Percentiles rank a stretch among this genome's conserved stretches.
Evolutionary conservation across 1,140 invertebrate genomes (phyloP).

Genomic region (Drosophila pandora): DNA sequence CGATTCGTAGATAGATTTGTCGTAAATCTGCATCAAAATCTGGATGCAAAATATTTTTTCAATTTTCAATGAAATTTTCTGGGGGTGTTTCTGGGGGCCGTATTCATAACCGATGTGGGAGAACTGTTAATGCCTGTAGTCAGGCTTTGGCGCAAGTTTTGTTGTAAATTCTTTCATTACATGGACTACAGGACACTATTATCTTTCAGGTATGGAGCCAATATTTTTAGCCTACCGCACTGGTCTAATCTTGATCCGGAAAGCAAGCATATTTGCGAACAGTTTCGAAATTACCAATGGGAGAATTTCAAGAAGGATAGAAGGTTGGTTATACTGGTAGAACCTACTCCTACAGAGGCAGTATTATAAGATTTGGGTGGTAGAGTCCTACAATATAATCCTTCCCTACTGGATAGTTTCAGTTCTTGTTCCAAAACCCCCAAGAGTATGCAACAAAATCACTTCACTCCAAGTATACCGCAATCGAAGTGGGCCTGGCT

Average conservation of each 20-base stretch:
- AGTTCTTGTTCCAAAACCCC: no score
- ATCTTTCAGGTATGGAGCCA: constrained; percentile 87
- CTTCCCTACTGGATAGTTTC: no score
- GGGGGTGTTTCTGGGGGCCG: constrained; percentile 88
- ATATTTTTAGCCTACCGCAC: constrained; percentile 88
- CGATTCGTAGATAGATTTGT: no score
- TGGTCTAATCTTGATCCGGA: constrained; percentile 90
- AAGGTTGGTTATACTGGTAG: constrained; percentile 62
- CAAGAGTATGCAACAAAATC: no score
- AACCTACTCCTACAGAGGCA: no score
- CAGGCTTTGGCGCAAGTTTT: constrained; percentile 86
- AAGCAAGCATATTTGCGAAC: constrained; percentile 93
- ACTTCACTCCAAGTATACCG: constrained; percentile 88
- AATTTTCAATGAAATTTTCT: no score
- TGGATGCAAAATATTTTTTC: no score
- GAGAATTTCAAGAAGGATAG: constrained; percentile 90
- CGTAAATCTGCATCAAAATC: no score
- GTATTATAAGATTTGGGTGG: no score
- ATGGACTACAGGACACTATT: no score
- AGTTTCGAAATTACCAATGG: constrained; percentile 94
- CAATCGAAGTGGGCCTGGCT: constrained; percentile 90
- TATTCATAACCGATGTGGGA: constrained; percentile 93
- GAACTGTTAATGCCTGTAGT: constrained; percentile 88
- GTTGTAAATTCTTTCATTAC: not conserved
- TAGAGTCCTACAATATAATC: no score